Conservation (phyloP, 1,140 invertebrate species). For the Leptinotarsa undecemlineata region DNA sequence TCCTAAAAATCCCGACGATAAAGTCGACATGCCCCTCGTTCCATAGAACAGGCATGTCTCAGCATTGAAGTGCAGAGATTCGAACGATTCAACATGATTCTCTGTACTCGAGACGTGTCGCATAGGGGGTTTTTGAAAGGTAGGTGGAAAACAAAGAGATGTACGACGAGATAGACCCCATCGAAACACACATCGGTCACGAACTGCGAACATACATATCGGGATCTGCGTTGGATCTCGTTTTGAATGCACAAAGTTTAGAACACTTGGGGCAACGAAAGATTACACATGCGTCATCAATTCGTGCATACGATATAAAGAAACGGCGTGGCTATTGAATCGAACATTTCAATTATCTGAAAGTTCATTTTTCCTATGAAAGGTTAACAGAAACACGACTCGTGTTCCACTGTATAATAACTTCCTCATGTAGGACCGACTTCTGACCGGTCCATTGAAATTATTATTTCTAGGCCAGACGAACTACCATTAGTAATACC, state of each 20-base stretch:
- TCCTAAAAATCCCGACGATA: not conserved
- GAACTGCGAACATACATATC: not conserved
- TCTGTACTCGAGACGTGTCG: not conserved
- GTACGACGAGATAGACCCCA: not conserved
- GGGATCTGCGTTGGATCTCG: not conserved
- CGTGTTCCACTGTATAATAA: no score
- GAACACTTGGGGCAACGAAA: no score
- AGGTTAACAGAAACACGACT: no score
- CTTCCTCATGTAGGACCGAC: no score
- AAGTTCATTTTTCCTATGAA: no score
- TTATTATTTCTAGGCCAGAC: no score
- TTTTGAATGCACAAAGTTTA: not conserved
- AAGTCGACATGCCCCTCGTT: not conserved
- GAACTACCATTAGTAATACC: no score
- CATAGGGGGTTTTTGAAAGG: not conserved
- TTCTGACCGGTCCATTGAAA: no score
- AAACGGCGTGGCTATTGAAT: no score
- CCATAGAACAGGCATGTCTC: not conserved
- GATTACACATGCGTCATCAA: no score
- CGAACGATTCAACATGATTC: slow-evolving; percentile 5
- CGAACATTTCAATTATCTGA: no score
- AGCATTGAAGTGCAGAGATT: not conserved
- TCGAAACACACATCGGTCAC: not conserved
- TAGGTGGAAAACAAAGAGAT: not conserved
- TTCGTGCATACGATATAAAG: no score